Base-by-base conservation (phyloP, 2,888 invertebrate genomes). In the Ennomos quercinarius region DNA sequence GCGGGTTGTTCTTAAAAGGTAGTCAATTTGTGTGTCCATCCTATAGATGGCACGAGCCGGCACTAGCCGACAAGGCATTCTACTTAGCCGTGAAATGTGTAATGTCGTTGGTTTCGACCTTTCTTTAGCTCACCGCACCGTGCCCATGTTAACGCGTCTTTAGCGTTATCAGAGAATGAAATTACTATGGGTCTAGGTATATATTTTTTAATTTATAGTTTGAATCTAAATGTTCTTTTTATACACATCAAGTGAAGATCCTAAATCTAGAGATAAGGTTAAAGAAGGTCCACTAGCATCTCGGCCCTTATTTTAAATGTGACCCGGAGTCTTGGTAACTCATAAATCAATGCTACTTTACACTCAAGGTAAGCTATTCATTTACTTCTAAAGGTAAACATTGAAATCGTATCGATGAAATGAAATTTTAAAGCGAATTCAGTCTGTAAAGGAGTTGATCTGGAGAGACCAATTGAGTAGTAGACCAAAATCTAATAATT, bases 51-150 rank as follows among this genome's bases (percentile, higher is more conserved):
- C 78, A 73, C 74, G 74, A 70, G 71, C 69, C 73, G 67, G 89
- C 89, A 91, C 76, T 79, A 68, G 71, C 69, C 73, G 67, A 89
- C 89, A 91, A 76, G 79, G 81, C 69, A 89, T 87, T 89, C 87
- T 91, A 91, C 91, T 91, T 91, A 91, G 85, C 82, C 79, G 80
- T 87, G 84, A 87, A 80, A 83, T 86, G 83, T 89, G 86, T 86
- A 76, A 82, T 86, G 81, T 74, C 71, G 58, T 80, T 74, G 68
- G 71, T 73, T 76, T 67, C 70, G 70, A 75, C 71, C 71, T 79
- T 76, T 69, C 61, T 67, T 63, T 62, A 62, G 40, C 42, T 10
- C 37, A 56, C 75, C 76, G 74, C 77, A 59, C 72, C 74, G 69
- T 71, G 55, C 10, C n/a, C 42, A 34, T 54, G 57, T 62, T 56